Evolutionary conservation across 2,888 invertebrate species (phyloP).

Genomic region (Gastracanthus pulcherrimus): DNA sequence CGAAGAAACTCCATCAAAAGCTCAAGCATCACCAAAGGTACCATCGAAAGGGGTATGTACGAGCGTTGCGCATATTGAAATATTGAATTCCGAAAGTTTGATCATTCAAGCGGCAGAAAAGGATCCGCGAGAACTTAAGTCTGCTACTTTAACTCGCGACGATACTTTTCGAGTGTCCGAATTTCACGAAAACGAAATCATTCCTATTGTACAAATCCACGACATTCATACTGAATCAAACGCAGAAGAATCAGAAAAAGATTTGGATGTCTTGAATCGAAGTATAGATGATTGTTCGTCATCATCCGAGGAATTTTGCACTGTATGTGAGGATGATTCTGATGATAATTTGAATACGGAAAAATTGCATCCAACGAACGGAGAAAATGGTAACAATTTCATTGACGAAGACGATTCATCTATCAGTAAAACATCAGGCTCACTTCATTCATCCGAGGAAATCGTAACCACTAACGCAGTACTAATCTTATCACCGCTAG

Average conservation of each 20-base stretch:
- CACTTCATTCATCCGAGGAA: conserved; percentile 40
- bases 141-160: background rate
- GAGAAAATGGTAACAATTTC: too few relatives aligned
- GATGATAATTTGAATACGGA: conserved; percentile 1
- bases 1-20: background rate
- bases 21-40: background rate
- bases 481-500: conserved; percentile 54
- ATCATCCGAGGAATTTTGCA: conserved; percentile 55
- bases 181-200: conserved; percentile 7
- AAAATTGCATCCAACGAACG: too few relatives aligned
- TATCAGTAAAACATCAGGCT: conserved; percentile 25
- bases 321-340: conserved; percentile 50
- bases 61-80: conserved; percentile 30
- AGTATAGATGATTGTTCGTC: conserved; percentile 30
- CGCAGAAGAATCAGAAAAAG: conserved; percentile 2
- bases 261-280: background rate
- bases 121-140: background rate
- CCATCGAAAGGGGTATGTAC: conserved; percentile 43
- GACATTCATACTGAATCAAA: background rate
- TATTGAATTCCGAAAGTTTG: background rate
- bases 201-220: background rate
- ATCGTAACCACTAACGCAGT: conserved; percentile 50
- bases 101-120: background rate
- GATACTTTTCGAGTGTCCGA: background rate
- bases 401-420: conserved; percentile 41